Evolutionary conservation across 2,113 vertebrate species (phyloP).

Genomic region (Bucco capensis): DNA sequence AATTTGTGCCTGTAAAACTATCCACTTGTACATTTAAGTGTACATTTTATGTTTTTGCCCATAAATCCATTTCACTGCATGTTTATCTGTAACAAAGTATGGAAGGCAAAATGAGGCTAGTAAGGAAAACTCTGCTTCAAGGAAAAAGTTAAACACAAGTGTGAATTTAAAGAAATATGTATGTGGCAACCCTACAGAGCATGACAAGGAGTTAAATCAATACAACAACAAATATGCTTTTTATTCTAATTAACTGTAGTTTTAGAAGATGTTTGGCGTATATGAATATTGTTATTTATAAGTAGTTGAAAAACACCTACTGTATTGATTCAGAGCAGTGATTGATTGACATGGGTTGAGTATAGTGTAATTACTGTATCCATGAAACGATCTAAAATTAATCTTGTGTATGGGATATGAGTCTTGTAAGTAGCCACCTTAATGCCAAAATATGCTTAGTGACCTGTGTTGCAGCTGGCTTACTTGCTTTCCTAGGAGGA

Average conservation of each 20-base stretch:
- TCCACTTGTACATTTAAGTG: not conserved
- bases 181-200: not conserved
- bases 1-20: not conserved
- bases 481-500: not conserved
- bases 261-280: conserved; percentile 33
- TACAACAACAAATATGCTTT: not conserved
- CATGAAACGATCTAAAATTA: conserved; percentile 38
- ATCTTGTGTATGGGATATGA: not conserved
- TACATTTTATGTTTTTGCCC: too few species aligned
- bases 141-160: not conserved
- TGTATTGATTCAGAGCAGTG: not conserved
- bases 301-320: conserved; percentile 18
- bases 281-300: conserved; percentile 20
- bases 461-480: not conserved
- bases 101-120: not conserved
- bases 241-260: conserved; percentile 31
- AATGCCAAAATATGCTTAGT: not conserved
- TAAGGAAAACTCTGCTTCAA: not conserved
- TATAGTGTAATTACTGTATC: conserved; percentile 36
- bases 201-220: not conserved
- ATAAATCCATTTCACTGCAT: not conserved
- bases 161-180: not conserved
- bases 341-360: conserved; percentile 1
- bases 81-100: not conserved
- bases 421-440: conserved; percentile 2